Percentiles rank a stretch among this genome's conserved stretches.
phyloP scores from a whole-genome alignment of 2,888 invertebrate genomes.

The Sepiola atlantica region DNA sequence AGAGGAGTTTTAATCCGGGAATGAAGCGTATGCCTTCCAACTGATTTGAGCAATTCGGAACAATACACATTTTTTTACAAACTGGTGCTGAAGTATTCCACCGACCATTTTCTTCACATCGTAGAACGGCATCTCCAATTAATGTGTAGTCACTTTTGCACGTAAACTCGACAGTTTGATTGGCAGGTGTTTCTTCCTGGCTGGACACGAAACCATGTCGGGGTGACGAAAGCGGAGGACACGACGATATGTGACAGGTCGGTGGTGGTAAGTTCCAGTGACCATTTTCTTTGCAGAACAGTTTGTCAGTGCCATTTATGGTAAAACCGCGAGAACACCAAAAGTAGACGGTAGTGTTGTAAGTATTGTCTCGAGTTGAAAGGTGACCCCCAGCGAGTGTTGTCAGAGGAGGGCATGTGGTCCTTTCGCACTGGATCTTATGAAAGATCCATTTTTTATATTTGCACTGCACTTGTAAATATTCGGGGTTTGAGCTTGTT shows the following conservation, averaged over 20 bases:
- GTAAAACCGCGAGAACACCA: neutral
- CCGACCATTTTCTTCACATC: neutral
- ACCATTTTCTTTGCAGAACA: neutral
- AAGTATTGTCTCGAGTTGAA: neutral
- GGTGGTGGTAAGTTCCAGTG: neutral
- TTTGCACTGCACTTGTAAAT: neutral
- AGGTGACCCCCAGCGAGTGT: neutral
- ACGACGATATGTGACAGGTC: neutral
- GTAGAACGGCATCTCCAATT: neutral
- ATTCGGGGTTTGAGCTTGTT: neutral
- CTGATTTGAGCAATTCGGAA: neutral
- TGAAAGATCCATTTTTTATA: neutral
- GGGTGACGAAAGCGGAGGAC: neutral
- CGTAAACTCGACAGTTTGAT: neutral
- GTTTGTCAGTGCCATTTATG: neutral
- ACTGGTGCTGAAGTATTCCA: neutral
- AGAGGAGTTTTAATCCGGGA: neutral
- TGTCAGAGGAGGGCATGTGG: neutral
- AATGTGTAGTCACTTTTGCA: neutral
- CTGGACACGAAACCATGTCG: neutral
- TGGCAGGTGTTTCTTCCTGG: neutral
- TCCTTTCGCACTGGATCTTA: neutral
- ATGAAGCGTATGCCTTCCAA: neutral
- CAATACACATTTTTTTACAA: neutral
- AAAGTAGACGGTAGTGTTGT: neutral